Evolutionary conservation across 2,113 vertebrate genomes (phyloP), one percentile per base, ranked within the genome.

Genomic region (Percopsis transmontana): DNA sequence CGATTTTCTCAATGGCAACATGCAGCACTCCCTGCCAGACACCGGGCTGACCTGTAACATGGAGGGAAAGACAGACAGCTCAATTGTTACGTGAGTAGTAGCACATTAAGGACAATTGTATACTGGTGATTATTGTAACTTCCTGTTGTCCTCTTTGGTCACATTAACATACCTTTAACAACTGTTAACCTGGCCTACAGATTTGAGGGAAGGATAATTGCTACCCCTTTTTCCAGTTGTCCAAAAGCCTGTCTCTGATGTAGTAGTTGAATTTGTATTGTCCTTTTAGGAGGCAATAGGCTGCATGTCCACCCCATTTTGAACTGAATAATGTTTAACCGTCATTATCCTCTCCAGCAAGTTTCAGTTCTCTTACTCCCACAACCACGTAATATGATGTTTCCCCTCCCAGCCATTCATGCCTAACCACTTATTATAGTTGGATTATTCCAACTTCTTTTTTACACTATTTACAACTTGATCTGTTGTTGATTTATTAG

Each of bases 21-120:
- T 91, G 74, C 0, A 83, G 87, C 0, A 50, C 27, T 6, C 58
- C 2, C 76, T 89, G 2, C 79, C 89, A 7, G 91, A 86, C 66
- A 82, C 84, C 7, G 93, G 93, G 11, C 91, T 89, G 21, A 85
- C 67, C 62, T 91, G 94, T 24, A 87, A 92, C 70, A 88, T 85
- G 0, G 62, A 89, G 14, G 74, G 68, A 38, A 80, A 92, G 85
- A 79, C 77, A 82, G 94, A 87, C 72, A 91, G 92, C 5, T 89
- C 91, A 58, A 90, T 95, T 66, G 94, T 96, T 90, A 97, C 93
- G 97, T 99, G 92, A 95, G 97, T 98, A 91, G 20, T 97, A 90
- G 24, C 19, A 40, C 15, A 19, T 24, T 41, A 10, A 66, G 6
- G 62, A 61, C 21, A 63, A 48, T 76, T 16, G 19, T 21, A 62